phyloP scores from a whole-genome alignment of 2,797 vertebrate genomes.

The Phataginus tetradactyla region DNA sequence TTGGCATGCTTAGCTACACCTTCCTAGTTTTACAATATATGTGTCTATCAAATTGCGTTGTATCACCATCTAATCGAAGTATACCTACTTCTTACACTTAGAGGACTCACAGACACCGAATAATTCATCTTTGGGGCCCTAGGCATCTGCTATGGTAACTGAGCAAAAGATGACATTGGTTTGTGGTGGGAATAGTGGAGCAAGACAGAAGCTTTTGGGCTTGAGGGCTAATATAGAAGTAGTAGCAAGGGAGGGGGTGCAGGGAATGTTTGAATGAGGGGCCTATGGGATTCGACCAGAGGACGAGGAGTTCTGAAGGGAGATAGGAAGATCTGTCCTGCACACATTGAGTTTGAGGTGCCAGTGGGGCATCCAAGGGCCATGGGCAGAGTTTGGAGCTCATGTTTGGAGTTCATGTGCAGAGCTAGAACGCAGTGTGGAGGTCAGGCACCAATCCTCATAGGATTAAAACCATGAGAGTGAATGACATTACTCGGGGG shows the following conservation, averaged over 20 bases:
- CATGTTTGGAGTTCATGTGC: neutral
- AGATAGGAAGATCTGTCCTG: neutral
- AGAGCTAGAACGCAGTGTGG: too few species aligned
- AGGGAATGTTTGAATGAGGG: neutral
- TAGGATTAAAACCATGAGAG: neutral
- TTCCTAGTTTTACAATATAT: neutral
- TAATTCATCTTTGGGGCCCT: neutral
- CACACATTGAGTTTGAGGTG: neutral
- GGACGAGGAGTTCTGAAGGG: neutral
- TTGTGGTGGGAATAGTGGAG: neutral
- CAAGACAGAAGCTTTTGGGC: neutral
- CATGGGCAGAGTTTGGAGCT: neutral
- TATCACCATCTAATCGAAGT: neutral
- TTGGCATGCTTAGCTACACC: neutral
- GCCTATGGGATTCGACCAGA: neutral
- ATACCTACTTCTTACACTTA: neutral
- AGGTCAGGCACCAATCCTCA: neutral
- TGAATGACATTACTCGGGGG: neutral
- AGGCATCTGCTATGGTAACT: neutral
- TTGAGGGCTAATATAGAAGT: neutral
- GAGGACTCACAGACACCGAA: neutral
- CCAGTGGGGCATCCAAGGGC: neutral
- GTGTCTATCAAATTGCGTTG: neutral
- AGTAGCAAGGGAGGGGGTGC: neutral
- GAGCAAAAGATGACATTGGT: neutral